phyloP scores from a whole-genome alignment of 30 jellyfish, hydroid and myxozoan species.

The Aurelia coerulea region DNA sequence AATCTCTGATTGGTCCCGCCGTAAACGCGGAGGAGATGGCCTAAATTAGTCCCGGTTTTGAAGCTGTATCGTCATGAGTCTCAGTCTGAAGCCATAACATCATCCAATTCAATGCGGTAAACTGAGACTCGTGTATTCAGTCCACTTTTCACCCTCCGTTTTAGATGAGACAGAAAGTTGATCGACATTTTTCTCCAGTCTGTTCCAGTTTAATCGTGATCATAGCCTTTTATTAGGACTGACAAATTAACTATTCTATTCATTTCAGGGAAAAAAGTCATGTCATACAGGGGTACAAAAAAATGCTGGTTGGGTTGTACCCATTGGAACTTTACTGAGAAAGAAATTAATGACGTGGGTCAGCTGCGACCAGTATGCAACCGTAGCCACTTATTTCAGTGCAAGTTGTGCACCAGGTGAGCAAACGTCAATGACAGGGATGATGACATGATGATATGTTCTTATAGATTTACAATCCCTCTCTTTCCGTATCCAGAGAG shows the following conservation, averaged over 20 bases:
- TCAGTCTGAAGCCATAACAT: too few relatives aligned
- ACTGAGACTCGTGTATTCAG: too few relatives aligned
- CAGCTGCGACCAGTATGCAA: slow-evolving; percentile 26
- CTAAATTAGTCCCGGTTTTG: too few relatives aligned
- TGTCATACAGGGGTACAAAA: slow-evolving; percentile 60
- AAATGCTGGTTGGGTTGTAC: slow-evolving; percentile 45
- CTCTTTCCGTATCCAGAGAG: background rate
- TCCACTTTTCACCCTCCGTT: too few relatives aligned
- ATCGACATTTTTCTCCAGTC: too few relatives aligned
- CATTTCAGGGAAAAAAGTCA: slow-evolving; percentile 29
- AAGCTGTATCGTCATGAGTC: too few relatives aligned
- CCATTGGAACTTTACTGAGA: slow-evolving; percentile 45
- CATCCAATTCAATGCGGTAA: too few relatives aligned
- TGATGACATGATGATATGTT: background rate
- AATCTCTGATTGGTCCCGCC: too few relatives aligned
- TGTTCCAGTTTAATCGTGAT: background rate
- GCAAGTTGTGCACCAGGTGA: slow-evolving; percentile 61
- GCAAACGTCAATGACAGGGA: background rate
- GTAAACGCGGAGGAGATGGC: too few relatives aligned
- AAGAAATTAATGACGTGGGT: slow-evolving; percentile 22
- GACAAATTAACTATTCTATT: too few relatives aligned
- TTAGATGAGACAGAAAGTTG: too few relatives aligned
- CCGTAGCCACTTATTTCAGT: slow-evolving; percentile 39
- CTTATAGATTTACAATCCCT: background rate
- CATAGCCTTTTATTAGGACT: background rate